phyloP scores from a whole-genome alignment of 1,140 invertebrate genomes.

The Idris sp. region DNA sequence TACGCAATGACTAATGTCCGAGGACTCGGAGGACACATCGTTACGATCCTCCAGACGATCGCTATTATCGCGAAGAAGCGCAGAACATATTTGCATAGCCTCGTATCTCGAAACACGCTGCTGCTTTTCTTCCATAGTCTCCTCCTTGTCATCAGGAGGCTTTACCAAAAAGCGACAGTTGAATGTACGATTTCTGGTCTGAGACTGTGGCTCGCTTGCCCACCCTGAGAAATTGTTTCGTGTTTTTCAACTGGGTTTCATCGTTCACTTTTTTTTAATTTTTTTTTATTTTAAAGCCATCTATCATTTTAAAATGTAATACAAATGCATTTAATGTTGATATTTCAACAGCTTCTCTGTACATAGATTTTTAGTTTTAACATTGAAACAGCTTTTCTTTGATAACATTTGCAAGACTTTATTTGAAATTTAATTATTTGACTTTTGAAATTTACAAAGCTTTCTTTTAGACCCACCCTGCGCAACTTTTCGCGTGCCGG shows the following conservation, averaged over 20 bases:
- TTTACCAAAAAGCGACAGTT: constrained; percentile 92
- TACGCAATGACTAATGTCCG: constrained; percentile 82
- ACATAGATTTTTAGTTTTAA: no score
- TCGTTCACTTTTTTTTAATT: no score
- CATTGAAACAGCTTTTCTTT: no score
- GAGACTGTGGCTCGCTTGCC: constrained; percentile 77
- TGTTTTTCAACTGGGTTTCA: no score
- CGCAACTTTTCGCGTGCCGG: no score
- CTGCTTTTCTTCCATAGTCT: constrained; percentile 88
- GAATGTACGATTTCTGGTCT: constrained; percentile 84
- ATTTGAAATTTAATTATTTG: neutral
- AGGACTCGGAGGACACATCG: constrained; percentile 77
- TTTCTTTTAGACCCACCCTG: no score
- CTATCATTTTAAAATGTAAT: no score
- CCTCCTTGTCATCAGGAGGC: constrained; percentile 85
- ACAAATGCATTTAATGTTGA: no score
- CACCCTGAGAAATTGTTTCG: constrained; percentile 78
- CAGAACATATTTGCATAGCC: constrained; percentile 84
- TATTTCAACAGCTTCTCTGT: no score
- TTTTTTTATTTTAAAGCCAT: no score
- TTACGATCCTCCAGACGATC: constrained; percentile 79
- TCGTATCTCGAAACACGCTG: constrained; percentile 86
- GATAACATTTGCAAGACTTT: no score
- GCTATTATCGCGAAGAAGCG: constrained; percentile 78
- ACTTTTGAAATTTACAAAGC: no score